phyloP scores from a whole-genome alignment of 2,113 vertebrate species.

The Willisornis vidua region DNA sequence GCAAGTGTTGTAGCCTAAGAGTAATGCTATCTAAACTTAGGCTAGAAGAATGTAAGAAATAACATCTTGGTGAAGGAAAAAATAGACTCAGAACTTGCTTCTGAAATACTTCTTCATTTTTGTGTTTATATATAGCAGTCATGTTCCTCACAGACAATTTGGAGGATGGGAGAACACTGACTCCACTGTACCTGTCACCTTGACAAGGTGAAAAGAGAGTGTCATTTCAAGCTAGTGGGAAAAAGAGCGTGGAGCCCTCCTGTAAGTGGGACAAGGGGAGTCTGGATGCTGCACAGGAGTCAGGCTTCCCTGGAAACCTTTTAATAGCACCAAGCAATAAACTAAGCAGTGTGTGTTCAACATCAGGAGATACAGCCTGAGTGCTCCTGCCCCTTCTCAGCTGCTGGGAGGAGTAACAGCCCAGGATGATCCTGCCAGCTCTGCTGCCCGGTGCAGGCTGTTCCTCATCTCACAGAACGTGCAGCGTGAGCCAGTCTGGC shows the following conservation, averaged over 20 bases:
- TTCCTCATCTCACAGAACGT: not conserved
- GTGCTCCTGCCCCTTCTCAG: not conserved
- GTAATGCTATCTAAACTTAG: conserved; percentile 5
- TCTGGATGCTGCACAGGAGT: conserved; percentile 21
- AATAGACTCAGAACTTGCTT: not conserved
- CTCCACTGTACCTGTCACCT: not conserved
- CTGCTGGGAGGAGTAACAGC: not conserved
- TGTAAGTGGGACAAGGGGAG: conserved; percentile 31
- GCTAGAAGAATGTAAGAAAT: not conserved
- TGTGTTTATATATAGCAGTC: conserved; percentile 27
- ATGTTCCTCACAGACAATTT: conserved; percentile 8
- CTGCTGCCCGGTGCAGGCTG: not conserved
- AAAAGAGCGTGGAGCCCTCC: not conserved
- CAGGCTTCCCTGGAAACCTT: conserved; percentile 58
- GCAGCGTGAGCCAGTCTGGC: not conserved
- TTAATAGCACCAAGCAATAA: conserved; percentile 48
- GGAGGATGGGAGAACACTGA: not conserved
- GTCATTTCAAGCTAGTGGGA: not conserved
- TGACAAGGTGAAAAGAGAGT: conserved; percentile 37
- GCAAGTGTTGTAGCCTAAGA: not conserved
- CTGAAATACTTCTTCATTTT: not conserved
- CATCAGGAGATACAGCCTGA: conserved; percentile 16
- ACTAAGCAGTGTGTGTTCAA: conserved; percentile 33
- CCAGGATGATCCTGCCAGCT: not conserved
- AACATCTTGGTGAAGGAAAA: not conserved